Conservation (phyloP, 1,140 invertebrate genomes). For the Zaprionus capensis region DNA sequence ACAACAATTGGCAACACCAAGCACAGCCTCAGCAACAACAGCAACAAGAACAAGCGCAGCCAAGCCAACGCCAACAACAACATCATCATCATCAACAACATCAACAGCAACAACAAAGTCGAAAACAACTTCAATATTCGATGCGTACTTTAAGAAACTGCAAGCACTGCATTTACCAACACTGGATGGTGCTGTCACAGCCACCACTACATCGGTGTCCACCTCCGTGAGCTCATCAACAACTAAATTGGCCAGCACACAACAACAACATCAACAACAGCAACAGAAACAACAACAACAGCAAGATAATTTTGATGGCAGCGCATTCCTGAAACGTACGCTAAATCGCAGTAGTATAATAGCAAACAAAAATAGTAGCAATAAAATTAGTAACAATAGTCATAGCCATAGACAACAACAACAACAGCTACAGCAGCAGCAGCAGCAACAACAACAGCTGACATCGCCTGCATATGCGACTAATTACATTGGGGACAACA, state of each 20-base stretch:
- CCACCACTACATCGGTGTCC: constrained; percentile 66
- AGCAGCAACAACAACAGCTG: constrained; percentile 48
- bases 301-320: constrained; percentile 54
- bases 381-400: constrained; percentile 65
- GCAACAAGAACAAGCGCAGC: constrained; percentile 39
- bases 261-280: constrained; percentile 30
- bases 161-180: constrained; percentile 74
- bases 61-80: constrained; percentile 51
- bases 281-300: constrained; percentile 47
- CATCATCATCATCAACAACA: constrained; percentile 19
- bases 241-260: constrained; percentile 33
- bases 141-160: constrained; percentile 79
- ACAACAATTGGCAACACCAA: constrained; percentile 52
- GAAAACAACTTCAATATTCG: constrained; percentile 70
- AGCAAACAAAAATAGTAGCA: constrained; percentile 64
- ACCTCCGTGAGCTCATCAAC: constrained; percentile 60
- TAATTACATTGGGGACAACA: constrained; percentile 82
- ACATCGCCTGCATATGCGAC: constrained; percentile 66
- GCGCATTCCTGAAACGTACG: constrained; percentile 80
- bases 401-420: constrained; percentile 63
- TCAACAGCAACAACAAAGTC: constrained; percentile 49
- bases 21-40: constrained; percentile 26
- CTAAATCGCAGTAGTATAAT: constrained; percentile 64
- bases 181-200: constrained; percentile 67
- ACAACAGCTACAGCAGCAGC: constrained; percentile 50